A percentile compares a stretch with the other conserved stretches of the same genome.
Conservation (phyloP, 2,888 invertebrate genomes). For the Adela reaumurella region DNA sequence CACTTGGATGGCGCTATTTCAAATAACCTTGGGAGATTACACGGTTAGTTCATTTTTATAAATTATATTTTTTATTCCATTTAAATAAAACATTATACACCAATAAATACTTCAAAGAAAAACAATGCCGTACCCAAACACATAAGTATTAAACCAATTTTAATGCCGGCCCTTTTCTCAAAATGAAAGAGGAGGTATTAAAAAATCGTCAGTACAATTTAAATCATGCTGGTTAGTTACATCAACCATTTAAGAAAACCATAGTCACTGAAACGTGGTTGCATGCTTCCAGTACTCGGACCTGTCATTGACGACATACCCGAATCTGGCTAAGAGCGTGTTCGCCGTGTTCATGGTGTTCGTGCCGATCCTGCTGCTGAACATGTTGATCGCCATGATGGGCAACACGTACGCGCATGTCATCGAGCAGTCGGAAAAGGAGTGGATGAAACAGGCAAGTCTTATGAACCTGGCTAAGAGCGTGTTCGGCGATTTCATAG, state of each 20-base stretch:
- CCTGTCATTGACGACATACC: constrained; percentile 84
- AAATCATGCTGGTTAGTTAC: no score
- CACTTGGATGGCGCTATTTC: constrained; percentile 97
- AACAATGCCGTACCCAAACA: no score
- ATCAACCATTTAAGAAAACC: no score
- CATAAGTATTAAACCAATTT: no score
- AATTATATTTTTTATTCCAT: no score
- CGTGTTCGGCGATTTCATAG: constrained; percentile 97
- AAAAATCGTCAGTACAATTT: no score
- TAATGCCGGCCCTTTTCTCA: no score
- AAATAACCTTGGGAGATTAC: constrained; percentile 96
- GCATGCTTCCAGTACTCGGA: constrained; percentile 78
- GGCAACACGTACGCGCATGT: constrained; percentile 98
- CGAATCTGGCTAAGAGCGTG: constrained; percentile 90
- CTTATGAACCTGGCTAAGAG: constrained; percentile 88
- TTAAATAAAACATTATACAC: no score
- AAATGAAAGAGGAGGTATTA: no score
- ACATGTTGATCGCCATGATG: constrained; percentile 99
- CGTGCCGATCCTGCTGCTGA: constrained; percentile 91
- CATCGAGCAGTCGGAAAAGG: constrained; percentile 97
- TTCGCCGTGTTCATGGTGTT: constrained; percentile 98
- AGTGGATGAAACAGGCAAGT: constrained; percentile 94
- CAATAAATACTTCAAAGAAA: no score
- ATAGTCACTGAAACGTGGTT: background rate
- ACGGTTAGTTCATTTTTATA: constrained; percentile 67